A percentile compares a stretch with the other conserved stretches of the same genome.
Evolutionary conservation across 2,888 invertebrate genomes (phyloP).

Genomic region (Sarcophaga rosellei): DNA sequence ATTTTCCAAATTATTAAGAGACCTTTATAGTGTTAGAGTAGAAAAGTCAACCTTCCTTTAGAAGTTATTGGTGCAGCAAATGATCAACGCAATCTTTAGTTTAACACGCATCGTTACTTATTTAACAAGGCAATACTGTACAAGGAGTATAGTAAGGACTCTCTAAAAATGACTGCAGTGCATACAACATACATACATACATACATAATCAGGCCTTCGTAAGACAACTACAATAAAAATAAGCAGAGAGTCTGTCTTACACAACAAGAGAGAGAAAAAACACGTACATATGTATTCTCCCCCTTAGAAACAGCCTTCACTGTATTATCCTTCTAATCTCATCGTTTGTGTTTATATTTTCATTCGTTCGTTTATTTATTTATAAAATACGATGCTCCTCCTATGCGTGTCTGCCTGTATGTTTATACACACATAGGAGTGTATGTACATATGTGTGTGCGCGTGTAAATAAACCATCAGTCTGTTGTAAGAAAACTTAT

Average conservation of each 20-base stretch:
- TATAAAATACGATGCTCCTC: not conserved
- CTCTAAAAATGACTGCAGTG: not conserved
- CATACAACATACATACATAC: no score
- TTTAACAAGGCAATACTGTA: not conserved
- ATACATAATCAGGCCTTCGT: no score
- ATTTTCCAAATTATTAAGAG: not conserved
- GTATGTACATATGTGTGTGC: not conserved
- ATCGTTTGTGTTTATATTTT: no score
- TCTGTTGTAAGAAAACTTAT: constrained; percentile 5
- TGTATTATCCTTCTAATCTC: not conserved
- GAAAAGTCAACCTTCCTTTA: not conserved
- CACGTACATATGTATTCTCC: not conserved
- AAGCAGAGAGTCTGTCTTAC: no score
- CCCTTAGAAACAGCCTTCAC: not conserved
- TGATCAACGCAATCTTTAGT: not conserved
- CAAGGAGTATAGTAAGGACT: not conserved
- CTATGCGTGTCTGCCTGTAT: not conserved
- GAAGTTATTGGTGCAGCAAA: not conserved
- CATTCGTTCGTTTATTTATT: no score
- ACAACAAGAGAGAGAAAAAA: not conserved
- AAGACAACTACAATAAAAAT: no score
- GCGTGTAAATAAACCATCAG: not conserved
- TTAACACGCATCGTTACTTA: constrained; percentile 9
- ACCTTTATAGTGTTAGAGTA: not conserved
- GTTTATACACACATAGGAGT: not conserved